Conservation (phyloP, 2,113 vertebrate genomes). For the Aspiorhynchus laticeps region DNA sequence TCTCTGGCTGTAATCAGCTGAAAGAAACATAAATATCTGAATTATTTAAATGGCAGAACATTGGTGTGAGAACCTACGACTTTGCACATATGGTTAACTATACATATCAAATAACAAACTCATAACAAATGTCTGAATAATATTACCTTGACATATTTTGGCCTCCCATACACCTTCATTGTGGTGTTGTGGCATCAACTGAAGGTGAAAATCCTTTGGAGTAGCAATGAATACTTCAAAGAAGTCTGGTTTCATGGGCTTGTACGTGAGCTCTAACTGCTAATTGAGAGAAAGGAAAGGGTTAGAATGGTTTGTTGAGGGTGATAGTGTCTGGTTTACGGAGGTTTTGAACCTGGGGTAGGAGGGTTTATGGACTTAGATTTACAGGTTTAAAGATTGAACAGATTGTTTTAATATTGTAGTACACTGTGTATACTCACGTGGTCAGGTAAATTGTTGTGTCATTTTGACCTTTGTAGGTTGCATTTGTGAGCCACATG, state of each 20-base stretch:
- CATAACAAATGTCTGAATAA: not conserved
- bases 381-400: too few relatives aligned
- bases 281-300: not conserved
- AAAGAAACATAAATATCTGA: not conserved
- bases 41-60: not conserved
- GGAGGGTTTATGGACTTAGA: too few relatives aligned
- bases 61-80: too few relatives aligned
- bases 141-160: constrained; percentile 17
- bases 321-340: too few relatives aligned
- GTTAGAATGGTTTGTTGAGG: not conserved
- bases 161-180: not conserved
- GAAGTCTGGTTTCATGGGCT: not conserved
- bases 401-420: too few relatives aligned
- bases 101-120: too few relatives aligned
- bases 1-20: not conserved
- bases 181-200: not conserved
- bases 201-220: not conserved
- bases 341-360: too few relatives aligned
- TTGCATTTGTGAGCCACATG: too few relatives aligned
- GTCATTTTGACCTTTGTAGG: too few relatives aligned
- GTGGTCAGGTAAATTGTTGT: too few relatives aligned
- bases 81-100: too few relatives aligned
- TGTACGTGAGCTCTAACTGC: constrained; percentile 19
- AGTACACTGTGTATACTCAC: too few relatives aligned
- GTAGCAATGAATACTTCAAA: constrained; percentile 34